A percentile compares a stretch with the other conserved stretches of the same genome.
These are phyloP conservation scores for Florisuga fusca DNA, from an alignment of 2,797 vertebrate species.

Conservation along the genomic window DNA sequence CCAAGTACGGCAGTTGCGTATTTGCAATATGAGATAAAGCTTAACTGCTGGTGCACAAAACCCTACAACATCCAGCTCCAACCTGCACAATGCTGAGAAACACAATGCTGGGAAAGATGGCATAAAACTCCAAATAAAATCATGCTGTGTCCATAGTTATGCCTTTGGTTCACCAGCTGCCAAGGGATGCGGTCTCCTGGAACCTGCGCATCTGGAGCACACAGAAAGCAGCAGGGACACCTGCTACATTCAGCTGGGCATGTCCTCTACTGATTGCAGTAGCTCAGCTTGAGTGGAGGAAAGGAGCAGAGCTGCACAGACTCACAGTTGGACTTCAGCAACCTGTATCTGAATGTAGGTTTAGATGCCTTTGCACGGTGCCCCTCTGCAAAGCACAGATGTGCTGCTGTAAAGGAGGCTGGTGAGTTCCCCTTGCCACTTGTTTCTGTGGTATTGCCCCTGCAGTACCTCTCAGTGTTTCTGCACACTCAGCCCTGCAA, in stretches of 20 bases:
- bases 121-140: background rate
- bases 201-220: background rate
- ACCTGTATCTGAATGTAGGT: fast-evolving
- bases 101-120: background rate
- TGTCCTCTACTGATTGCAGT: fast-evolving
- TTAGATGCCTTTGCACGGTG: background rate
- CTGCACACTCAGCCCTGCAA: background rate
- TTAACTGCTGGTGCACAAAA: background rate
- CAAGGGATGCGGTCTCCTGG: background rate
- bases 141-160: background rate
- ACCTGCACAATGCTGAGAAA: background rate
- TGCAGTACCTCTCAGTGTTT: background rate
- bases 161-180: background rate
- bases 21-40: background rate
- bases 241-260: background rate
- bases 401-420: background rate
- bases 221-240: background rate
- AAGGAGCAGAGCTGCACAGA: background rate
- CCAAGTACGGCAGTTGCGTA: background rate
- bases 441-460: background rate
- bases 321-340: background rate
- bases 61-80: background rate
- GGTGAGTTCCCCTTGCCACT: fast-evolving
- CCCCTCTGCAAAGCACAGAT: background rate
- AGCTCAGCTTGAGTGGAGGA: fast-evolving